Evolutionary conservation across 2,888 invertebrate species (phyloP), one percentile per base, ranked within the genome.

Genomic region (Diaprepes abbreviatus): DNA sequence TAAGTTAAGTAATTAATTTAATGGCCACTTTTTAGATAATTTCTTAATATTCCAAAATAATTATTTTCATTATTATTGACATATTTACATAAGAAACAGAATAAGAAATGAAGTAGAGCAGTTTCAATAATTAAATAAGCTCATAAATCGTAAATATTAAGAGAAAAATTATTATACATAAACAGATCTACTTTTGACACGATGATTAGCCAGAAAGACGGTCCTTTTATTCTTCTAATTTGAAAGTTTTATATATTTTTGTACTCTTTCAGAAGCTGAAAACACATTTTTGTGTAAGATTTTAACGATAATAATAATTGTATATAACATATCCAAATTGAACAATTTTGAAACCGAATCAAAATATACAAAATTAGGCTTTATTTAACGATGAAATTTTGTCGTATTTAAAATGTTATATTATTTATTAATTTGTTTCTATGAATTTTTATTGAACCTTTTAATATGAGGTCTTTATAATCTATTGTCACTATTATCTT

Each of bases 191-290:
- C 43, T 31, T 58, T 58, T 58, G 58, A 43, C 43, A 58, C 21
- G 57, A 48, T 10, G 28, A 50, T 28, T 58, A 58, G 43, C 38
- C 40, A 58, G 58, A 58, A 40, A 31, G 28, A 43, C 28, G 40
- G 43, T 31, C 58, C 40, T 43, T 58, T 60, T 21, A 31, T 63
- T 52, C 55, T 43, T 54, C 45, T 64, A 43, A 64, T 64, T 64
- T 64, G 21, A 55, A 54, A 43, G 43, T 64, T 64, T 66, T 28
- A 57, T 14, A 40, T 66, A 59, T 66, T 66, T 66, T 59, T 66
- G 59, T 59, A 59, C 59, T 52, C 21, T 35, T 21, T 14, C 35
- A 17, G 6, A 45, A 45, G 16, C 3, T 28, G 14, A 24, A 38
- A 40, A 57, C 40, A 24, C 38, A 21, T 60, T 60, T 48, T 50